Conservation (phyloP, 2,888 invertebrate genomes). For the Phania funesta region DNA sequence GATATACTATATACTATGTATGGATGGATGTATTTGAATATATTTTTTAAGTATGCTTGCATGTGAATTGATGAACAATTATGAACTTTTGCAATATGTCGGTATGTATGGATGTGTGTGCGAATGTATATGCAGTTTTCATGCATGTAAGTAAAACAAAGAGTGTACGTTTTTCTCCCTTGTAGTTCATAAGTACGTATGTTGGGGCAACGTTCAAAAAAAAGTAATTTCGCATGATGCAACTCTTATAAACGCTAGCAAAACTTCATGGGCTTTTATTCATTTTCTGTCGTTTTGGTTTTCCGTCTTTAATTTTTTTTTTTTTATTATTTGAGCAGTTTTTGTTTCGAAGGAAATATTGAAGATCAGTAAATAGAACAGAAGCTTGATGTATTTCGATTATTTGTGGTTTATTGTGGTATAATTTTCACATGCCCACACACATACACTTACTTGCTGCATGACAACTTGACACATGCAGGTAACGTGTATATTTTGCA, state of each 20-base stretch:
- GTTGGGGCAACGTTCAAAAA: background rate
- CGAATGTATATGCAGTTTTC: background rate
- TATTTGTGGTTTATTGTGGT: slow-evolving; percentile 54
- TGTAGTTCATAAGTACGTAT: background rate
- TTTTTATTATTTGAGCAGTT: background rate
- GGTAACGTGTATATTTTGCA: background rate
- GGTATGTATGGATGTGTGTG: no score
- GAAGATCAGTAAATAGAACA: slow-evolving; percentile 24
- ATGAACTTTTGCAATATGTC: background rate
- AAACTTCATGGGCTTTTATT: background rate
- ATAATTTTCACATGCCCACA: slow-evolving; percentile 36
- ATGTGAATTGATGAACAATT: background rate
- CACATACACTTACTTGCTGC: background rate
- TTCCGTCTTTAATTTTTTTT: background rate
- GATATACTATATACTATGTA: no score
- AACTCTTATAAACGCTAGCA: slow-evolving; percentile 32
- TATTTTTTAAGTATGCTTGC: no score
- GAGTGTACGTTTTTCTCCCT: background rate
- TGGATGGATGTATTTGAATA: no score
- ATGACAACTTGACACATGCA: background rate
- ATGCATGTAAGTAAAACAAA: background rate
- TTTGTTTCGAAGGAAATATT: slow-evolving; percentile 21
- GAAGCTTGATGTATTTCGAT: slow-evolving; percentile 45
- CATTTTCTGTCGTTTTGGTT: background rate
- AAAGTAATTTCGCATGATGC: slow-evolving; percentile 18